Conservation (phyloP, 2,797 vertebrate genomes). For the Crenuchus spilurus region DNA sequence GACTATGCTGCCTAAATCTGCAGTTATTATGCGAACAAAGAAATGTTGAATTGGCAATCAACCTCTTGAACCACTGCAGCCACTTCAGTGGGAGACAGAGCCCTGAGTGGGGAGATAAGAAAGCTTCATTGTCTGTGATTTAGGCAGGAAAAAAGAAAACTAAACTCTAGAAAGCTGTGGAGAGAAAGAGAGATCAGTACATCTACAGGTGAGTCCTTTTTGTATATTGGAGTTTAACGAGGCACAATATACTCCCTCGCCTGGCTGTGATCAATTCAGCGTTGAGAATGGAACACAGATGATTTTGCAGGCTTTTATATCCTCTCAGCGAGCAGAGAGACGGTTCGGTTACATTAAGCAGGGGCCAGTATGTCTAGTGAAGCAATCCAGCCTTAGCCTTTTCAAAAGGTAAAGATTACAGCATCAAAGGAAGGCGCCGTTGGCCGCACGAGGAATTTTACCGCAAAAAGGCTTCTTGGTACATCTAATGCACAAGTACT, state of each 20-base stretch:
- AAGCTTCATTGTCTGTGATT: slow-evolving; percentile 10
- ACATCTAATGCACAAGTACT: slow-evolving; percentile 11
- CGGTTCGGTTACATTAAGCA: neutral
- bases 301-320: slow-evolving; percentile 13
- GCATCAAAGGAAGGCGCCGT: neutral
- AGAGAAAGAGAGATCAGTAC: neutral
- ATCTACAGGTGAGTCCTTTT: neutral
- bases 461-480: neutral
- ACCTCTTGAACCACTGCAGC: slow-evolving; percentile 15
- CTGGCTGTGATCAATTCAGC: neutral
- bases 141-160: neutral
- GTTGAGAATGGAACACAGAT: neutral
- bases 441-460: slow-evolving; percentile 6
- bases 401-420: slow-evolving; percentile 22
- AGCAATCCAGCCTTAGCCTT: neutral
- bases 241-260: neutral
- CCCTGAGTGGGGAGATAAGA: neutral
- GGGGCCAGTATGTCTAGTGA: slow-evolving; percentile 19
- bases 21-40: slow-evolving; percentile 31
- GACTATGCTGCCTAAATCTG: slow-evolving; percentile 4
- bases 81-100: neutral
- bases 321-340: neutral
- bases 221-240: neutral
- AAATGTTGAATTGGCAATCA: slow-evolving; percentile 15
- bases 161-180: neutral